Conservation (phyloP, 2,797 vertebrate genomes). For the Paramormyrops hopkinsi region DNA sequence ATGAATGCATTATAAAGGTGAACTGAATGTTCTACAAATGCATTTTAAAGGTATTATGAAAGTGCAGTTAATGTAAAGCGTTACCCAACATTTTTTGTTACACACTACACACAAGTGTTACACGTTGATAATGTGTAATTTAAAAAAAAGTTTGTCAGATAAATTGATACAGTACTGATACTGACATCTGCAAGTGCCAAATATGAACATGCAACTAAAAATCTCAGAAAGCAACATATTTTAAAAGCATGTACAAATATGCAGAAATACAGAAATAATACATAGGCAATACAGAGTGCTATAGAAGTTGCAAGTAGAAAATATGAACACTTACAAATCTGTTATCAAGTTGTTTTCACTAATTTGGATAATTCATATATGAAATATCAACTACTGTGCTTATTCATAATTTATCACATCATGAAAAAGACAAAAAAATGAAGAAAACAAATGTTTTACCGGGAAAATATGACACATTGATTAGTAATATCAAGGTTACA, state of each 20-base stretch:
- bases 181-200: background rate
- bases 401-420: background rate
- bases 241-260: background rate
- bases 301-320: background rate
- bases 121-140: background rate
- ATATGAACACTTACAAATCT: background rate
- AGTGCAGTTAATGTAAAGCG: background rate
- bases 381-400: background rate
- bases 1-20: background rate
- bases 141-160: background rate
- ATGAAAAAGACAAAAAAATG: background rate
- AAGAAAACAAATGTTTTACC: background rate
- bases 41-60: background rate
- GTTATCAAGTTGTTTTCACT: background rate
- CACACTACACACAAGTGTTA: background rate
- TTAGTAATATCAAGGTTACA: background rate
- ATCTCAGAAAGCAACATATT: background rate
- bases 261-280: background rate
- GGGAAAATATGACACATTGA: background rate
- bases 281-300: background rate
- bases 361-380: background rate
- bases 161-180: background rate
- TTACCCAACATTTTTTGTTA: background rate
- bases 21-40: background rate
- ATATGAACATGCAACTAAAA: background rate